Evolutionary conservation across 2,797 vertebrate species (phyloP).

Genomic region (Ciconia nigra): DNA sequence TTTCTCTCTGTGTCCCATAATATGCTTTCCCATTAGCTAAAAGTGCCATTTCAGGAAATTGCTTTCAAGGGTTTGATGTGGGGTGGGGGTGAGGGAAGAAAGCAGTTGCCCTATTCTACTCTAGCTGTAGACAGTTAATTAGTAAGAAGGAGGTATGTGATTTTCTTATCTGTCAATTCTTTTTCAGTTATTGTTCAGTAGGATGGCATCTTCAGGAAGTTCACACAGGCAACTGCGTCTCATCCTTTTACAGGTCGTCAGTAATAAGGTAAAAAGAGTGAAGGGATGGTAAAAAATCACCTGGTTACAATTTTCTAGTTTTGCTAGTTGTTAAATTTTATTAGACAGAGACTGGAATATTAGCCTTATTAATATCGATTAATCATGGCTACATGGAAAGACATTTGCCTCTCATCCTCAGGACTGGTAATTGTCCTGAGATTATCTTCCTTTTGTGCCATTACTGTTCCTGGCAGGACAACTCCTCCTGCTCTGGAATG

Average conservation of each 20-base stretch:
- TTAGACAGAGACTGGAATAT: neutral
- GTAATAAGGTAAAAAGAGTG: neutral
- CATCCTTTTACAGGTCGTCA: neutral
- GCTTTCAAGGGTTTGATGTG: neutral
- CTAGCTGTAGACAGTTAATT: neutral
- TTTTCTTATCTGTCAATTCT: neutral
- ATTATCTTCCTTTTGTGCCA: neutral
- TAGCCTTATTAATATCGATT: neutral
- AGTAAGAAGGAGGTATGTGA: neutral
- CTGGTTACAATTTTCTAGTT: neutral
- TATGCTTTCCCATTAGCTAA: neutral
- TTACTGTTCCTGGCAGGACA: neutral
- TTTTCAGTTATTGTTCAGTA: neutral
- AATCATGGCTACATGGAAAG: neutral
- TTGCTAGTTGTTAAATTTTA: neutral
- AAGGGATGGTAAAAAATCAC: neutral
- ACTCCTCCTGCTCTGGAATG: neutral
- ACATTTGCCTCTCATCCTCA: neutral
- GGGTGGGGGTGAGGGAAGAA: neutral
- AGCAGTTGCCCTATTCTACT: neutral
- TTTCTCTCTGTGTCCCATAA: neutral
- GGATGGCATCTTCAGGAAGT: neutral
- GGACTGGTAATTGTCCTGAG: neutral
- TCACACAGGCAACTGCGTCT: neutral
- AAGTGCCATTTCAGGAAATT: conserved; percentile 18